Evolutionary conservation across 2,888 invertebrate genomes (phyloP).

Genomic region (Caenorhabditis sp.): DNA sequence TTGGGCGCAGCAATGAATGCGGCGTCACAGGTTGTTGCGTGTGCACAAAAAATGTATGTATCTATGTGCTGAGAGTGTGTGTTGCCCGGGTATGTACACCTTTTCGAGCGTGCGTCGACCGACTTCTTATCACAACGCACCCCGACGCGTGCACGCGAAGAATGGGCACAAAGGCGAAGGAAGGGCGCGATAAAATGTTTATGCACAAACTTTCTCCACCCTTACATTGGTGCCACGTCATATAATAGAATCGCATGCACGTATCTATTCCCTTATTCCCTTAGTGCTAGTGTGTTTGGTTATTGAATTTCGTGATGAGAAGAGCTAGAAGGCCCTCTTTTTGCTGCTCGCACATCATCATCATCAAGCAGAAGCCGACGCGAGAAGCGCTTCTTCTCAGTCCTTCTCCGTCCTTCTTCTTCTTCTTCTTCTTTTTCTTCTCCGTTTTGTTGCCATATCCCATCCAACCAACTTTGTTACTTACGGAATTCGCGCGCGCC

Average conservation of each 20-base stretch:
- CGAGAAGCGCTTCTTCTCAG: constrained; percentile 9
- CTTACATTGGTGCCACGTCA: constrained; percentile 21
- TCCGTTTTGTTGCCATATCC: constrained; percentile 41
- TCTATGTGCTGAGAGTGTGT: constrained; percentile 8
- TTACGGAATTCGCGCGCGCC: constrained; percentile 29
- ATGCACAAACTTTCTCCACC: constrained; percentile 5
- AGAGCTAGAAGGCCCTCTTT: constrained; percentile 10
- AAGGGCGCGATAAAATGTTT: constrained; percentile 7
- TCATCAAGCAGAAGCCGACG: constrained; percentile 11
- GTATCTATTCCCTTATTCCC: background rate
- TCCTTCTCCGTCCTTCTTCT: background rate
- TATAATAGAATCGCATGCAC: constrained; percentile 5
- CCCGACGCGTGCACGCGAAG: background rate
- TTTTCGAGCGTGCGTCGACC: constrained; percentile 15
- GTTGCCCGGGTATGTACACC: constrained; percentile 8
- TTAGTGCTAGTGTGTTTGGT: background rate
- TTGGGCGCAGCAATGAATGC: constrained; percentile 32
- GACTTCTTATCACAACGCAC: constrained; percentile 12
- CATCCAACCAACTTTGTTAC: constrained; percentile 38
- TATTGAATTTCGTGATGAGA: constrained; percentile 23
- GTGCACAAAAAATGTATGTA: constrained; percentile 37
- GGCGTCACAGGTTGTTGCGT: constrained; percentile 44
- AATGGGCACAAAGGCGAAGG: constrained; percentile 6
- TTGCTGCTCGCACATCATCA: constrained; percentile 21
- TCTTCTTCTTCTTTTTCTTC: background rate